phyloP scores from a whole-genome alignment of 2,797 vertebrate species.

The Anguilla anguilla region DNA sequence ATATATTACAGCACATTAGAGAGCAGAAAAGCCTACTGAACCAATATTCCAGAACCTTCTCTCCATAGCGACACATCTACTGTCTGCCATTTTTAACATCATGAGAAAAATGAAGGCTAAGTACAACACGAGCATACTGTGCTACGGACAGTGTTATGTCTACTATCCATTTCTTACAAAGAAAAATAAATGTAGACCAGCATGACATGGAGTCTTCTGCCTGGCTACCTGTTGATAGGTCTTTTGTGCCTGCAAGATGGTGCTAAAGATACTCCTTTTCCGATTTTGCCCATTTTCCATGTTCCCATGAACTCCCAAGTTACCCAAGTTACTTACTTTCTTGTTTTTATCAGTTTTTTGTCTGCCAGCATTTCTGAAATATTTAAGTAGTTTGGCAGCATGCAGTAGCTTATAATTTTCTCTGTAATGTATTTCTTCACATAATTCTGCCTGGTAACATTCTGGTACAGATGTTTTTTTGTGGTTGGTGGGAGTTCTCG shows the following conservation, averaged over 20 bases:
- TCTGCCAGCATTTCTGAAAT: slow-evolving; percentile 49
- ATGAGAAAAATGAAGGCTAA: slow-evolving; percentile 7
- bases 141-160: neutral
- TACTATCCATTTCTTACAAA: slow-evolving; percentile 16
- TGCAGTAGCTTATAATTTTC: slow-evolving; percentile 61
- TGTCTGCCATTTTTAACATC: neutral
- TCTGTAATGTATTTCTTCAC: slow-evolving; percentile 49
- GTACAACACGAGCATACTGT: slow-evolving; percentile 5
- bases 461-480: slow-evolving; percentile 32
- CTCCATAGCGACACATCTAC: neutral
- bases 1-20: slow-evolving; percentile 39
- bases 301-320: slow-evolving; percentile 8
- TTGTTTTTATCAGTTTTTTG: slow-evolving; percentile 15
- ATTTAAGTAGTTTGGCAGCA: slow-evolving; percentile 72
- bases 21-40: slow-evolving; percentile 25
- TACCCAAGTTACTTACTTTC: slow-evolving; percentile 38
- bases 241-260: neutral
- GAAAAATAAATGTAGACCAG: slow-evolving; percentile 21
- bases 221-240: neutral
- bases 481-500: neutral
- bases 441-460: slow-evolving; percentile 50
- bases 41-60: neutral
- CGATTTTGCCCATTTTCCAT: slow-evolving; percentile 27
- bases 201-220: neutral
- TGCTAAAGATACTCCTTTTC: neutral